A percentile compares a stretch with the other conserved stretches of the same genome.
phyloP scores from a whole-genome alignment of 2,888 invertebrate genomes.

The Drosophila stalkeri region DNA sequence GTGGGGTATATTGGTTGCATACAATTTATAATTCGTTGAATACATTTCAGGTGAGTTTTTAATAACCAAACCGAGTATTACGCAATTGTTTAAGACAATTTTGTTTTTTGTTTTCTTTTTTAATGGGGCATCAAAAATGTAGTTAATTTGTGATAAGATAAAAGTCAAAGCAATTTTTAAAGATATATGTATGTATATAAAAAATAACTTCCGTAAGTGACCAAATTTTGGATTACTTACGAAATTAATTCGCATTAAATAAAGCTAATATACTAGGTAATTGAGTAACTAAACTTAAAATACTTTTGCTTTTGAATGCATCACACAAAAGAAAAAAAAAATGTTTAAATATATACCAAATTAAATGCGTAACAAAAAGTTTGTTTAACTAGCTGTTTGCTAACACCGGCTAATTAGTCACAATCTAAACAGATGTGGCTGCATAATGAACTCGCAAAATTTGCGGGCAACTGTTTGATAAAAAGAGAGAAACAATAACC shows the following conservation, averaged over 20 bases:
- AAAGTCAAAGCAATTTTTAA: slow-evolving; percentile 39
- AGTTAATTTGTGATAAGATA: slow-evolving; percentile 64
- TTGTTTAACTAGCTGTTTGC: slow-evolving; percentile 10
- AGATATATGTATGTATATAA: background rate
- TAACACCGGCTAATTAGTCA: slow-evolving; percentile 15
- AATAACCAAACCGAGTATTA: background rate
- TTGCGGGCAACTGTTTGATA: slow-evolving; percentile 2
- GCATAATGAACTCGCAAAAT: slow-evolving; percentile 4
- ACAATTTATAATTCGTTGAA: background rate
- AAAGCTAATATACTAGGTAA: background rate
- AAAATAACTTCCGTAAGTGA: slow-evolving; percentile 32
- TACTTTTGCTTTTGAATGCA: slow-evolving; percentile 1
- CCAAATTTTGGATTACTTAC: slow-evolving; percentile 24
- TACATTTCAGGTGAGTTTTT: background rate
- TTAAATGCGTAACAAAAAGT: background rate
- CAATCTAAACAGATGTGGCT: slow-evolving; percentile 8
- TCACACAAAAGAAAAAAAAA: background rate
- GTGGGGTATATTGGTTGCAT: slow-evolving; percentile 1
- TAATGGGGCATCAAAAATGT: slow-evolving; percentile 26
- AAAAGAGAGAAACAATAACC: slow-evolving; percentile 14
- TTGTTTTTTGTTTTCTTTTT: slow-evolving; percentile 12
- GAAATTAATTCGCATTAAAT: background rate
- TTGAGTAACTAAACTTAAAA: background rate
- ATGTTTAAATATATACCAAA: background rate
- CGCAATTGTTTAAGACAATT: background rate